Percentiles rank a stretch among this genome's conserved stretches.
Conservation (phyloP, 64 coral and sea anemone genomes). For the Porites australiensis region DNA sequence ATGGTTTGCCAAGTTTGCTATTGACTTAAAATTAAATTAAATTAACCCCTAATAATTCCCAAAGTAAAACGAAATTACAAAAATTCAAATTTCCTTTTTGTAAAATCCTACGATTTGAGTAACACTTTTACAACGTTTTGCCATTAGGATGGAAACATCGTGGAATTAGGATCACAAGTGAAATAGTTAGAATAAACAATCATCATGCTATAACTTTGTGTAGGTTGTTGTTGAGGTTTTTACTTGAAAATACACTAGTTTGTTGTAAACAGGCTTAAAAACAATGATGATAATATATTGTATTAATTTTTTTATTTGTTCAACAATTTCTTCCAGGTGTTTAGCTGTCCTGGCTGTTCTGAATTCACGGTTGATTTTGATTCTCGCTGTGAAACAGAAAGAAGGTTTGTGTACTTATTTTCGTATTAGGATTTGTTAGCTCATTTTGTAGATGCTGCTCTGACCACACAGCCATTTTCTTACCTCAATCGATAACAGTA, state of each 20-base stretch:
- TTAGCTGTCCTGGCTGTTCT: constrained; percentile 92
- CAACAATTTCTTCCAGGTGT: constrained; percentile 68
- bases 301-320: background rate
- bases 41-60: background rate
- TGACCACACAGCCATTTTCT: too few relatives aligned
- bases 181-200: too few relatives aligned
- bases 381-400: constrained; percentile 95
- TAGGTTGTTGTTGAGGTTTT: background rate
- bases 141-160: background rate
- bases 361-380: constrained; percentile 97
- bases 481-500: too few relatives aligned
- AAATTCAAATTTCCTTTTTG: too few relatives aligned
- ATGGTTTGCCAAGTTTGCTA: constrained; percentile 52
- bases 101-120: too few relatives aligned
- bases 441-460: too few relatives aligned
- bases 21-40: background rate
- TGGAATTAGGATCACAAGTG: too few relatives aligned
- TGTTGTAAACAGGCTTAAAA: background rate
- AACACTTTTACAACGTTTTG: background rate
- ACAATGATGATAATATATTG: background rate
- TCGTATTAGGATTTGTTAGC: background rate
- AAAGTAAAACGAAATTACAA: too few relatives aligned
- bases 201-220: background rate
- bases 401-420: constrained; percentile 56
- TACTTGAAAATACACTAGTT: background rate